Base-by-base conservation (phyloP, 2,797 vertebrate species). In the Hipposideros larvatus region DNA sequence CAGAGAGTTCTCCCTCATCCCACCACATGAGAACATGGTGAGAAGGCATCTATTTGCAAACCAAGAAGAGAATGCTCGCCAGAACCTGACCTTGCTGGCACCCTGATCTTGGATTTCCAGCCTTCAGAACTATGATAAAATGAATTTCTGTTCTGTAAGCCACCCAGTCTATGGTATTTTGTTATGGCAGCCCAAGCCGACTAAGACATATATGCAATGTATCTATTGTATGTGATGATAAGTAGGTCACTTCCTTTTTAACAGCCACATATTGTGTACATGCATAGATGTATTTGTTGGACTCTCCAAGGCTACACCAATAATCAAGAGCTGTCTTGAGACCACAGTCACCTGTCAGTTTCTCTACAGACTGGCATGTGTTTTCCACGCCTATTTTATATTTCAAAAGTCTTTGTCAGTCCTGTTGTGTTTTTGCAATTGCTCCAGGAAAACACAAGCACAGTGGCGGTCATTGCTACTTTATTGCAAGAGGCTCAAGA, bases 321-420 rank as follows among this genome's bases (percentile, higher is more conserved):
- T 84, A 43, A 19, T 85, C 75, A 83, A 22, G 19, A 91, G 66
- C 31, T 28, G 4, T 61, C 43, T 34, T 0, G 21, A 68, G 59
- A 87, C 15, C 11, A n/a, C 2, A 61, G 41, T 59, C 15, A 61
- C 21, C 92, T 93, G 28, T 91, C 31, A 31, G 11, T 87, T 53
- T 91, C 79, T 85, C 43, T 73, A 28, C 21, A 24, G 22, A 83
- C 18, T 74, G 43, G 11, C 85, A 95, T 59, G 18, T 92, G n/a
- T 85, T 88, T 95, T 89, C 68, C 48, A 13, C 87, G 55, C 61
- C 90, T 94, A 7, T 75, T 92, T 37, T 37, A 37, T 94, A 82
- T 94, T 87, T 91, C 75, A 89, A 48, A 83, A 80, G 31, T 92
- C 66, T 95, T 48, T 93, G 21, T 87, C 37, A 66, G 16, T 87